These are phyloP conservation scores for Mesocricetus auratus DNA, from an alignment of 2,113 vertebrate species.

Conservation along the genomic window DNA sequence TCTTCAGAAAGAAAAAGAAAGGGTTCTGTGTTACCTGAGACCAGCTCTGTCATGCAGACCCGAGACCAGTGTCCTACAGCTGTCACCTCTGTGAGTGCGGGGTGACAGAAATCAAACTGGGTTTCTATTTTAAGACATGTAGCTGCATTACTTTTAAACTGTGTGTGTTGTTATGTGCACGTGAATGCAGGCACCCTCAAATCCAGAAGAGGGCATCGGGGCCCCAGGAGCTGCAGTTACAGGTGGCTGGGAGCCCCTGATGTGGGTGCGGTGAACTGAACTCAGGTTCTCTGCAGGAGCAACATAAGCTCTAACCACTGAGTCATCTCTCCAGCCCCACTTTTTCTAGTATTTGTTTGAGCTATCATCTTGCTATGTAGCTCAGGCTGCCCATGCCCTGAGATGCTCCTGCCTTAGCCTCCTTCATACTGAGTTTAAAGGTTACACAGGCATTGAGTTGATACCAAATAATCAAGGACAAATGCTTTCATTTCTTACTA, in stretches of 20 bases:
- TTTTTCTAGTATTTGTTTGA: not conserved
- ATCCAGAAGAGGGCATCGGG: not conserved
- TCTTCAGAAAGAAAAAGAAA: conserved; percentile 82
- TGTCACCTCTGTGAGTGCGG: not conserved
- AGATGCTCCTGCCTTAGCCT: not conserved
- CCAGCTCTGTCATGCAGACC: not conserved
- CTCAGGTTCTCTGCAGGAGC: not conserved
- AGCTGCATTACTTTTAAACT: not conserved
- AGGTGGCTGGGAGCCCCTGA: not conserved
- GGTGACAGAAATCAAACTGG: not conserved
- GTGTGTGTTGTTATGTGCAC: not conserved
- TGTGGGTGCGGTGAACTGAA: not conserved
- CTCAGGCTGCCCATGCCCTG: not conserved
- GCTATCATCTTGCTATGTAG: not conserved
- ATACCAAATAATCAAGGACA: not conserved
- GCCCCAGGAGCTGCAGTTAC: not conserved
- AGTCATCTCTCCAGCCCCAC: not conserved
- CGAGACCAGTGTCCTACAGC: not conserved
- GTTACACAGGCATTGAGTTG: not conserved
- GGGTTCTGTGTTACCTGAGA: conserved; percentile 46
- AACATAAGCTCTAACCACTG: not conserved
- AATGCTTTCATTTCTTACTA: not conserved
- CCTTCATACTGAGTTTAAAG: not conserved
- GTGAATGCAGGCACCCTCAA: not conserved
- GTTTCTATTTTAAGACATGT: not conserved